Conservation (phyloP, 2,888 invertebrate genomes). For the Prionchulus punctatus region DNA sequence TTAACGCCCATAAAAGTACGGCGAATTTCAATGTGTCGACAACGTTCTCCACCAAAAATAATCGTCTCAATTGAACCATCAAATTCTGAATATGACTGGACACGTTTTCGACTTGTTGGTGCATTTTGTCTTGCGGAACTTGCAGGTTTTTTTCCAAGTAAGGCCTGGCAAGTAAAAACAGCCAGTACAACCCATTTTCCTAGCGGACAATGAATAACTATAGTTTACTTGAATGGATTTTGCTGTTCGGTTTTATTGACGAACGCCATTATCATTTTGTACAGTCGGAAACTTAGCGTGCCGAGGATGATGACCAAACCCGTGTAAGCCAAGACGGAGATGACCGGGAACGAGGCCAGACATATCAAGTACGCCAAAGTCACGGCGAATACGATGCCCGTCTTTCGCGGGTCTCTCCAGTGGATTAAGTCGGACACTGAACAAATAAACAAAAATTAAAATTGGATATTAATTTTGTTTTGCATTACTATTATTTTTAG, state of each 20-base stretch:
- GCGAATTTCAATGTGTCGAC: slow-evolving; percentile 69
- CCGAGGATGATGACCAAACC: slow-evolving; percentile 66
- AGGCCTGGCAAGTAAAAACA: slow-evolving; percentile 20
- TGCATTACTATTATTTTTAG: too few relatives aligned
- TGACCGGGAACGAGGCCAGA: slow-evolving; percentile 81
- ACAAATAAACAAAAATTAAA: slow-evolving; percentile 14
- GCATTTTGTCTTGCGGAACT: slow-evolving; percentile 75
- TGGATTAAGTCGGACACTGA: slow-evolving; percentile 72
- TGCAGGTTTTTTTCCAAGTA: slow-evolving; percentile 71
- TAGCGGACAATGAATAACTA: too few relatives aligned
- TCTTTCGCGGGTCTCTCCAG: slow-evolving; percentile 82
- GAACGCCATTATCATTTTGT: slow-evolving; percentile 83
- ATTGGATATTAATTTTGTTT: neutral
- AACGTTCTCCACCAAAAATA: slow-evolving; percentile 90
- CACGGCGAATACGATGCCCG: slow-evolving; percentile 78
- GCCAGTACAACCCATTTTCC: neutral
- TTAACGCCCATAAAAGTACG: slow-evolving; percentile 82
- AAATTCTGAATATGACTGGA: slow-evolving; percentile 71
- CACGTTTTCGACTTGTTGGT: slow-evolving; percentile 65
- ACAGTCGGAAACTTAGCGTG: slow-evolving; percentile 82
- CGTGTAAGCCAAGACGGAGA: slow-evolving; percentile 74
- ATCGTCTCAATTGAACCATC: slow-evolving; percentile 63
- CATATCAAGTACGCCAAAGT: slow-evolving; percentile 74
- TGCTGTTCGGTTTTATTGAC: slow-evolving; percentile 60
- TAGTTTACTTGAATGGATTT: slow-evolving; percentile 85